Evolutionary conservation across 2,797 vertebrate genomes (phyloP), one percentile per base, ranked within the genome.

Genomic region (Coracias cyanogaster): DNA sequence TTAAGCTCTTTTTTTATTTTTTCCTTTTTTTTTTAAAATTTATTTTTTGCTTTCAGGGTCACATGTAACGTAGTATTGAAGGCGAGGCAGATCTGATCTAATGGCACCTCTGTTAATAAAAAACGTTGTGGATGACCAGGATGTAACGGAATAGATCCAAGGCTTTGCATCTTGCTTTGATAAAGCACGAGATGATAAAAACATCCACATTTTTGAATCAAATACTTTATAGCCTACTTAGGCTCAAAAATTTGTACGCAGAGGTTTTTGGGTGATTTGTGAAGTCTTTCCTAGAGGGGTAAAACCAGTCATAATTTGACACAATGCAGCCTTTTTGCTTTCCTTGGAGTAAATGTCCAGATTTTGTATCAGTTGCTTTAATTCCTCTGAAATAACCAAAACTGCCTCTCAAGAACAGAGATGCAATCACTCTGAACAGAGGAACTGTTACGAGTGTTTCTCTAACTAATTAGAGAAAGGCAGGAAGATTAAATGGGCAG

Each of bases 321-420:
- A n/a, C 12, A 61, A 33, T n/a, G 46, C 51, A 55, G 15, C 52
- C 46, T 26, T 77, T 24, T 28, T 52, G 45, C 37, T 86, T 66
- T 77, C 9, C 28, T 74, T 64, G 39, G 19, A 70, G 35, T 33
- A 33, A 57, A 33, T 9, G 39, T 51, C 65, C 48, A 89, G 76
- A 18, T 69, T 90, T 52, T 92, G 35, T 88, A 45, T 86, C 74
- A 9, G 62, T 67, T 54, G 90, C 79, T 87, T 95, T 89, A 18
- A 46, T 94, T 94, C 83, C 51, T 83, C 82, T 92, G 93, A 86
- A 92, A 71, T 93, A 28, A 69, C 82, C 76, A 35, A 24, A 73
- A 88, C 57, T 87, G 57, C 54, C 39, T 92, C 46, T 71, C 39
- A 46, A 86, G 82, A 82, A 7, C 57, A 18, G 49, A 61, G 55